A percentile compares a stretch with the other conserved stretches of the same genome.
Evolutionary conservation across 2,797 vertebrate genomes (phyloP).

Genomic region (Falco cherrug): DNA sequence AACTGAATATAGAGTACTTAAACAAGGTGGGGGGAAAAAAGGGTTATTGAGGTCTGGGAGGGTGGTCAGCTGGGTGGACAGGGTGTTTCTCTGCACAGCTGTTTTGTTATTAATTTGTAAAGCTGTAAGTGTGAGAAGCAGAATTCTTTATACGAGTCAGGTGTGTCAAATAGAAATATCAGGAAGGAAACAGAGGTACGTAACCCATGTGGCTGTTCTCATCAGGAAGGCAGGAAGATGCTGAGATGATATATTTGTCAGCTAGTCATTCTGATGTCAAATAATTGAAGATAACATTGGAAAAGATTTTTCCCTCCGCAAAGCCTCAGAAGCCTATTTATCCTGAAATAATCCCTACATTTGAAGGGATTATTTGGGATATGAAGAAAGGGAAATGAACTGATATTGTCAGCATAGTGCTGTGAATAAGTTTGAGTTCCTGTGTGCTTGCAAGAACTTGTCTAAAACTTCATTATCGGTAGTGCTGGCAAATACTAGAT

Average conservation of each 20-base stretch:
- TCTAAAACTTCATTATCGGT: background rate
- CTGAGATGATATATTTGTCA: background rate
- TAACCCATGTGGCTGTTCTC: background rate
- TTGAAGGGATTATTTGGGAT: background rate
- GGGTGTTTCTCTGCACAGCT: background rate
- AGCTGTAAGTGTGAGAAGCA: background rate
- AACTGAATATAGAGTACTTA: background rate
- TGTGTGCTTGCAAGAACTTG: background rate
- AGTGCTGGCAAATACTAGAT: background rate
- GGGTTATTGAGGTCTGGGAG: background rate
- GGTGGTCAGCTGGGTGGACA: background rate
- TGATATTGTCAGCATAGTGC: background rate
- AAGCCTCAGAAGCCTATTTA: background rate
- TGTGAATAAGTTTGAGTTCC: background rate
- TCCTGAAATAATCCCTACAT: background rate
- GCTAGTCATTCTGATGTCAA: background rate
- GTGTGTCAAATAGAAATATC: background rate
- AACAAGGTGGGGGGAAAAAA: background rate
- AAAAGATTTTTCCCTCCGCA: background rate
- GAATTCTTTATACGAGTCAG: background rate
- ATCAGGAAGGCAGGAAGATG: background rate
- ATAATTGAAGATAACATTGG: background rate
- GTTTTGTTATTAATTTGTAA: background rate
- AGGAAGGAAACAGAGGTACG: background rate
- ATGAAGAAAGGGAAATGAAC: background rate